Evolutionary conservation across 1,140 invertebrate species (phyloP), one percentile per base, ranked within the genome.

Genomic region (Tyrophagus putrescentiae): DNA sequence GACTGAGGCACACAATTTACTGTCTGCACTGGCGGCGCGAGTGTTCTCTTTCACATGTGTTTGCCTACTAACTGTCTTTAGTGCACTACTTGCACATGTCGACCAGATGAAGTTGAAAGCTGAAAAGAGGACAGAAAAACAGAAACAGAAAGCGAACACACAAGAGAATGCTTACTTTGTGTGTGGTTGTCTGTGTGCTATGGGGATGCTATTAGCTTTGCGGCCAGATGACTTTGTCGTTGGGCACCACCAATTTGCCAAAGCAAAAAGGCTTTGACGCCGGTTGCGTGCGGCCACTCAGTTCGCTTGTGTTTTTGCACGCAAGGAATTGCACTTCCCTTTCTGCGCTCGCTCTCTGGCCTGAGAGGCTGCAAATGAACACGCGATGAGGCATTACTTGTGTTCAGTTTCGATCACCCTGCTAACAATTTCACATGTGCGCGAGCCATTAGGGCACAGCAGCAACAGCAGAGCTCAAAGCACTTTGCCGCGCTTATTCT

Each of bases 51-150:
- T 39, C 36, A 39, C 36, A 39, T 39, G 36, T 39, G 36, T 21
- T 13, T 39, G n/a, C n/a, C n/a, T n/a, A n/a, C n/a, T n/a, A n/a
- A n/a, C n/a, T n/a, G n/a, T n/a, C n/a, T n/a, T n/a, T n/a, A n/a
- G n/a, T 39, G 13, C 21, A 39, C 13, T 39, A 39, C 23, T 7
- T 48, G 21, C 45, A 6, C 45, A 48, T 48, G 45, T 48, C 21
- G 31, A 21, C 45, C 45, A 48, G 23, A 39, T 39, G 36, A n/a
- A n/a, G n/a, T n/a, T n/a, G n/a, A n/a, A n/a, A n/a, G 13, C 23
- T 48, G 45, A 48, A 48, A 48, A 48, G 23, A 48, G 45, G 45
- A 21, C 45, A 48, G 18, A n/a, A n/a, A n/a, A n/a, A n/a, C n/a
- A n/a, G n/a, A n/a, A n/a, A n/a, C n/a, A n/a, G n/a, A n/a, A n/a